phyloP scores from a whole-genome alignment of 2,113 vertebrate species.

The Patagioenas fasciata region DNA sequence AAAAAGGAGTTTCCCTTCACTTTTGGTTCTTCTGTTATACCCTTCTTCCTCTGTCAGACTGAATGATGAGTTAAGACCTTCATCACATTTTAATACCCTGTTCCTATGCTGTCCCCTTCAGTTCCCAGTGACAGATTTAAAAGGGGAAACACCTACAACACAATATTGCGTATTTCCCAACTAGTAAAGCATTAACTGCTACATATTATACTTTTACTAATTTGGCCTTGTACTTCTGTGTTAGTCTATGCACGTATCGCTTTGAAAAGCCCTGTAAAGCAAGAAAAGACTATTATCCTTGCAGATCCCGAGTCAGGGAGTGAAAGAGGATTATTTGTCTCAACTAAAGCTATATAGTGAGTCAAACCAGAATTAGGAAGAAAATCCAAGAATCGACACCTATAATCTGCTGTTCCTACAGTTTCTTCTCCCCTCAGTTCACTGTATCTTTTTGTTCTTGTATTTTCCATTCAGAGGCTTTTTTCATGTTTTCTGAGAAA shows the following conservation, averaged over 20 bases:
- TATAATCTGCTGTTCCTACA: not conserved
- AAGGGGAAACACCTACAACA: not conserved
- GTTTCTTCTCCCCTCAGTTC: not conserved
- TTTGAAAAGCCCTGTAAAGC: not conserved
- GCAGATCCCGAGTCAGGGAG: not conserved
- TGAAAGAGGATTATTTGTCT: not conserved
- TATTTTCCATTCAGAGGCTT: not conserved
- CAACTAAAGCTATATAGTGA: not conserved
- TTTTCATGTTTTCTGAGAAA: not conserved
- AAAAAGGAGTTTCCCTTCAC: not conserved
- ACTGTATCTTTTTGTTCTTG: not conserved
- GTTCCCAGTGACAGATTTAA: not conserved
- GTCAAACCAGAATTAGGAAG: not conserved
- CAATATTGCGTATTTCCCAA: not conserved
- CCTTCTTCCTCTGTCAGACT: not conserved
- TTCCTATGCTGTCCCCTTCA: not conserved
- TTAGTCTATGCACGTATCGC: not conserved
- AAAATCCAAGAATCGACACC: not conserved
- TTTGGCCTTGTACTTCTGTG: not conserved
- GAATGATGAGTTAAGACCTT: not conserved
- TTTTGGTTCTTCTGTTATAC: not conserved
- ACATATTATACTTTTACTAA: not conserved
- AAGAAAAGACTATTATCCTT: not conserved
- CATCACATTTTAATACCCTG: not conserved
- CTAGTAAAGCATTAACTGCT: not conserved